Base-by-base conservation (phyloP, 1,140 invertebrate species). In the Drosophila nannoptera region DNA sequence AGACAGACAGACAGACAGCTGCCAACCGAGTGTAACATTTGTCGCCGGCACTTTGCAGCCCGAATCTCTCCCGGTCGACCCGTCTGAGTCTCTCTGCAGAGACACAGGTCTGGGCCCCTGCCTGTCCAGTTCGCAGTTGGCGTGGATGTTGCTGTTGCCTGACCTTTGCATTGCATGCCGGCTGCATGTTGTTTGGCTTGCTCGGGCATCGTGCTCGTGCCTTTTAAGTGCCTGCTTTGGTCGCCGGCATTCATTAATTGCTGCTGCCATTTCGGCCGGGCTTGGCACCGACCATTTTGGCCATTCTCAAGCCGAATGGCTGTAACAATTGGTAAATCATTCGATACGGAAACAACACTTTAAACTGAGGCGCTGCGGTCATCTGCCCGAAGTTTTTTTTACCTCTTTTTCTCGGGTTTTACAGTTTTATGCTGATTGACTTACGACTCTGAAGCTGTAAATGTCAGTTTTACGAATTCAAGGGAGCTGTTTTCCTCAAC, bases 161-260 rank as follows among this genome's bases (percentile, higher is more conserved):
- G 77, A 80, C 77, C 77, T 80, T 80, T 80, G 77, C 76, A 58
- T 78, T 66, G 68, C 77, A 40, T 45, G 53, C 64, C 48, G 38
- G 52, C 45, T 55, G 43, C 38, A 66, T 38, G 56, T 33, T 53
- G 49, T 59, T 52, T 73, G 45, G 40, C 49, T 69, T 77, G 53
- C 33, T 60, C 45, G 60, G 56, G 56, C 65, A 68, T 68, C 61
- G 60, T 69, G 73, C 56, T 77, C 60, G 50, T 55, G 60, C 61
- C 70, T 74, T 74, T 74, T 74, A 70, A 66, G 61, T 74, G 69
- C 40, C 42, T 66, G 33, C 42, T 7, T 54, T 22, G 43, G 35
- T 40, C 49, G 61, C 38, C 53, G 40, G 65, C 59, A 66, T 69
- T 65, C 76, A 69, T 82, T 83, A 83, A 83, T 83, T 83, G 76